Percentiles rank a stretch among this genome's conserved stretches.
Conservation (phyloP, 1,140 invertebrate species). For the Micrasema minimum region DNA sequence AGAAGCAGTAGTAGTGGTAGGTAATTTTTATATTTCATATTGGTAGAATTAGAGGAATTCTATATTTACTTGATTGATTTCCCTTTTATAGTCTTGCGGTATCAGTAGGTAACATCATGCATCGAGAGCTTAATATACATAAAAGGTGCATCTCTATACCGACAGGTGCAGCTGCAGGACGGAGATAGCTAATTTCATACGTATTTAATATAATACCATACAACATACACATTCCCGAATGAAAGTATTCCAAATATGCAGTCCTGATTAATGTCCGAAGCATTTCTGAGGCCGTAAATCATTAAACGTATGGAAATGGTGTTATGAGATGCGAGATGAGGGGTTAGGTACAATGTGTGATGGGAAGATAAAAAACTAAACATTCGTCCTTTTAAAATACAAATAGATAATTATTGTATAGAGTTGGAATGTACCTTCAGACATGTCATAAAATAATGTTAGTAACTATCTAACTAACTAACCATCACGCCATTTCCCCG, state of each 20-base stretch:
- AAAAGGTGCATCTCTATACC: neutral
- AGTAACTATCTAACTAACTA: too few species aligned
- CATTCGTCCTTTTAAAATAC: slow-evolving; percentile 3
- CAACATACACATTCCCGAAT: slow-evolving; percentile 3
- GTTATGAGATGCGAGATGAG: neutral
- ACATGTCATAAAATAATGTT: too few species aligned
- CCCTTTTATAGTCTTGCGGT: neutral
- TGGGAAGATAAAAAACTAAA: slow-evolving; percentile 3
- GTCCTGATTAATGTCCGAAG: slow-evolving; percentile 16
- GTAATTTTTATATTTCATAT: neutral
- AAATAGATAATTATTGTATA: slow-evolving; percentile 2
- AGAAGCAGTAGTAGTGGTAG: neutral
- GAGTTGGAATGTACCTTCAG: too few species aligned
- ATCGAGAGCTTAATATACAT: neutral
- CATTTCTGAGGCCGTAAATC: slow-evolving; percentile 5
- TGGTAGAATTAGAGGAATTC: neutral
- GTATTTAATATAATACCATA: too few species aligned
- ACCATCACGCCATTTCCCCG: too few species aligned
- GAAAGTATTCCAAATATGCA: slow-evolving; percentile 18
- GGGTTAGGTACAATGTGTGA: neutral
- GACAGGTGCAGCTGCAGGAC: too few species aligned
- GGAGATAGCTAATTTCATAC: too few species aligned
- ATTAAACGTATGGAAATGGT: neutral
- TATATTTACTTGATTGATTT: neutral
- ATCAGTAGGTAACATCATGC: neutral